Evolutionary conservation across 1,140 invertebrate genomes (phyloP).

Genomic region (Zophobas atratus): DNA sequence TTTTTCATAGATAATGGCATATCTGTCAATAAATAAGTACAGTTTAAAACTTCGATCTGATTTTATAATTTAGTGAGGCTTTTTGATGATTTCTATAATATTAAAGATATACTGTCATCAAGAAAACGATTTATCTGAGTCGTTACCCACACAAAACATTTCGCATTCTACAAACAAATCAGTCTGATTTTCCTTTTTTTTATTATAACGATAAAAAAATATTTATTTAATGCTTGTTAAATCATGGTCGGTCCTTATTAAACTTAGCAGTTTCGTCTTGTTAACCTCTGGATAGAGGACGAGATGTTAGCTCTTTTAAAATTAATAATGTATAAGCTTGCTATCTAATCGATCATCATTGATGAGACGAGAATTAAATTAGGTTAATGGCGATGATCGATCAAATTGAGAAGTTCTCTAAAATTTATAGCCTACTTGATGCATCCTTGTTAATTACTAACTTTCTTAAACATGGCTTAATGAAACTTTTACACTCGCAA

Average conservation of each 20-base stretch:
- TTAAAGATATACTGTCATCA: no score
- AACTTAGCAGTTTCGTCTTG: not conserved
- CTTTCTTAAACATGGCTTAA: constrained; percentile 31
- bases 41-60: no score
- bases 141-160: no score
- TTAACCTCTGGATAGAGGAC: constrained; percentile 1
- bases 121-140: no score
- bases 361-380: constrained; percentile 41
- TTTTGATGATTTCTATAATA: no score
- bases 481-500: not conserved
- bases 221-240: not conserved
- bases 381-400: constrained; percentile 49
- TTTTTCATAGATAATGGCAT: no score
- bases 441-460: constrained; percentile 41
- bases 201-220: not conserved
- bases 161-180: no score
- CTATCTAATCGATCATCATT: constrained; percentile 45
- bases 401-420: constrained; percentile 39
- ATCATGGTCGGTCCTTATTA: not conserved
- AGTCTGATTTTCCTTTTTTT: no score
- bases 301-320: constrained; percentile 18
- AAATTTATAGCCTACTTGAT: constrained; percentile 32
- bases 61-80: no score
- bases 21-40: no score
- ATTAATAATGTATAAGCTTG: constrained; percentile 40